Base-by-base conservation (phyloP, 2,113 vertebrate species). In the Meles meles region DNA sequence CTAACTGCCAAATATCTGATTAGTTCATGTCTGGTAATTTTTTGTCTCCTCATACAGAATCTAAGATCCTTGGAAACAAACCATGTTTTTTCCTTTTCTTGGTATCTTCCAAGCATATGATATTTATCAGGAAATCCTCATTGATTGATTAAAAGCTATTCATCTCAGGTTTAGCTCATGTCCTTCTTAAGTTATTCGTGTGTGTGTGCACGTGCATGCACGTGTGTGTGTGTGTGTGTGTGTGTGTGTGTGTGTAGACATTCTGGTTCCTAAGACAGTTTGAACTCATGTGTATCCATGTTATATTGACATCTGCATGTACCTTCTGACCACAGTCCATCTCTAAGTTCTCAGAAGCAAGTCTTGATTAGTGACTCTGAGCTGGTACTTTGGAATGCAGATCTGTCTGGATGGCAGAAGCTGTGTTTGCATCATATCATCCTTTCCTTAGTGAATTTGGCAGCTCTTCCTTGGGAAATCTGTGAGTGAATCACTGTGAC, bases 391-490 rank as follows among this genome's bases (percentile, higher is more conserved):
- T 67, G 39, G 29, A 90, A 90, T 81, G 2, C 65, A 90, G 74
- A 86, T 57, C 42, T 93, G 7, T 79, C 74, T 93, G 77, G 49
- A 88, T 74, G 61, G 34, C 52, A 90, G 37, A 52, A 90, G 11
- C 61, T 90, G 31, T 90, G 67, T 42, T 89, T 49, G 11, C 9
- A 74, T 65, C 67, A 94, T 4, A 31, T 83, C 21, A 87, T 63
- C 31, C 37, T 55, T 90, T 87, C n/a, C 52, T 71, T 88, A 63
- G 25, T 97, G 92, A 90, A 77, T 69, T 72, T 94, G 57, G 89
- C 59, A 90, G 49, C 42, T 90, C 74, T 96, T 90, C 92, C 21
- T 74, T 90, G 44, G 69, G 44, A 93, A 95, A 90, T 94, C 31
- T 91, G 44, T 47, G 34, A 69, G 42, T 91, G 59, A 93, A 83